Conservation (phyloP, 2,113 vertebrate species). For the Pelecanus crispus region DNA sequence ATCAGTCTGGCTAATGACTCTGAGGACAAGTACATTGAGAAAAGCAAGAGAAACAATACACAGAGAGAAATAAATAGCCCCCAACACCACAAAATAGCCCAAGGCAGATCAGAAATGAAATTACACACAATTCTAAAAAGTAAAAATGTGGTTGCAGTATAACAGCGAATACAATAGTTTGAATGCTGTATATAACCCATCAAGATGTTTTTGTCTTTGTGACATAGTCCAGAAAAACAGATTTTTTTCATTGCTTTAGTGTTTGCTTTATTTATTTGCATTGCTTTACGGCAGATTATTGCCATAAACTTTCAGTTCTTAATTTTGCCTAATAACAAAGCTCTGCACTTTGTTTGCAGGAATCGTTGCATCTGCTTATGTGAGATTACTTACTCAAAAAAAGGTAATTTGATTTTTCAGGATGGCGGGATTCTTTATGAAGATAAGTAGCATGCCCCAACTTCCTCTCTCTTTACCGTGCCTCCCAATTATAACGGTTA, state of each 20-base stretch:
- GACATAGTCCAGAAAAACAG: not conserved
- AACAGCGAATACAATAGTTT: not conserved
- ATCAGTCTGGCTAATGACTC: not conserved
- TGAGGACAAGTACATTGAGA: not conserved
- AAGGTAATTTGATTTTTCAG: not conserved
- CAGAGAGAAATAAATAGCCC: not conserved
- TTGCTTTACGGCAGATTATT: not conserved
- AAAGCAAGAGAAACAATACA: not conserved
- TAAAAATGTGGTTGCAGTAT: not conserved
- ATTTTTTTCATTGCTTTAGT: not conserved
- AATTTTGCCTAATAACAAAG: not conserved
- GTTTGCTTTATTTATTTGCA: not conserved
- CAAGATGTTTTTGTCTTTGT: rapidly evolving
- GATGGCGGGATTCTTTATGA: not conserved
- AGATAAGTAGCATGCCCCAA: rapidly evolving
- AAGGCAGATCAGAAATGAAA: not conserved
- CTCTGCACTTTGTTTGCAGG: not conserved
- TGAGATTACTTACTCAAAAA: not conserved
- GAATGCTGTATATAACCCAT: not conserved
- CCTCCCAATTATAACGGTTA: not conserved
- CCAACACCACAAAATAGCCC: not conserved
- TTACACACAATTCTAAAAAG: not conserved
- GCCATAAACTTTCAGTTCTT: not conserved
- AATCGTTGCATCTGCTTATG: not conserved
- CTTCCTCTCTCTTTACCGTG: not conserved